A percentile compares a stretch with the other conserved stretches of the same genome.
phyloP scores from a whole-genome alignment of 2,888 invertebrate genomes.

The Lycia hirtaria region DNA sequence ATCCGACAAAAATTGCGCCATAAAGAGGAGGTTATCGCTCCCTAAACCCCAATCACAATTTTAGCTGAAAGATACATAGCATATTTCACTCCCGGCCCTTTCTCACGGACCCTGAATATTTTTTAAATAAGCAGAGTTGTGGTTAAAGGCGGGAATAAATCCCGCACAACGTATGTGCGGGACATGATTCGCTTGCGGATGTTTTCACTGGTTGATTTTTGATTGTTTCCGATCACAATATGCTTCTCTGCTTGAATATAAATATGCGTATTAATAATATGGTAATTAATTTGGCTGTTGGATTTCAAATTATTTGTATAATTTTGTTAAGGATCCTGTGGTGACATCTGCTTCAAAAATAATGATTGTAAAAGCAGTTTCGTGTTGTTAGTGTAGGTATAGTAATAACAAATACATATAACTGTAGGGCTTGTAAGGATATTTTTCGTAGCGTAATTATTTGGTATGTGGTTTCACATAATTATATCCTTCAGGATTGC shows the following conservation, averaged over 20 bases:
- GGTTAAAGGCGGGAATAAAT: constrained; percentile 73
- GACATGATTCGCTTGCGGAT: constrained; percentile 53
- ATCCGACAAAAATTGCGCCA: constrained; percentile 77
- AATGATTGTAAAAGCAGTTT: background rate
- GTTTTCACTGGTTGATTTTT: constrained; percentile 36
- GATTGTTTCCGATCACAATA: constrained; percentile 36
- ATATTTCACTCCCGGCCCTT: constrained; percentile 63
- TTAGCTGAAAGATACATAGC: constrained; percentile 70
- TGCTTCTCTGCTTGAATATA: constrained; percentile 27
- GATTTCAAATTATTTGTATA: constrained; percentile 5
- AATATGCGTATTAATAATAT: background rate
- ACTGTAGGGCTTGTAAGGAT: too few species aligned
- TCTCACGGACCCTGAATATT: constrained; percentile 46
- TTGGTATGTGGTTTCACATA: too few species aligned
- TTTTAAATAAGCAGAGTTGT: constrained; percentile 59
- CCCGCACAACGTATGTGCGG: constrained; percentile 57
- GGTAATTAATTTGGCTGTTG: constrained; percentile 6
- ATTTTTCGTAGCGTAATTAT: too few species aligned
- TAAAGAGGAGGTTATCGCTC: constrained; percentile 78
- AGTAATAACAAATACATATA: background rate
- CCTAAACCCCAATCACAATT: constrained; percentile 80
- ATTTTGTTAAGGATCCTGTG: constrained; percentile 3
- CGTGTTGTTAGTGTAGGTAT: background rate
- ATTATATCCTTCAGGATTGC: too few species aligned
- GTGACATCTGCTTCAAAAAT: constrained; percentile 3